phyloP scores from a whole-genome alignment of 2,888 invertebrate genomes.

The Drosophila pseudotalamancana region DNA sequence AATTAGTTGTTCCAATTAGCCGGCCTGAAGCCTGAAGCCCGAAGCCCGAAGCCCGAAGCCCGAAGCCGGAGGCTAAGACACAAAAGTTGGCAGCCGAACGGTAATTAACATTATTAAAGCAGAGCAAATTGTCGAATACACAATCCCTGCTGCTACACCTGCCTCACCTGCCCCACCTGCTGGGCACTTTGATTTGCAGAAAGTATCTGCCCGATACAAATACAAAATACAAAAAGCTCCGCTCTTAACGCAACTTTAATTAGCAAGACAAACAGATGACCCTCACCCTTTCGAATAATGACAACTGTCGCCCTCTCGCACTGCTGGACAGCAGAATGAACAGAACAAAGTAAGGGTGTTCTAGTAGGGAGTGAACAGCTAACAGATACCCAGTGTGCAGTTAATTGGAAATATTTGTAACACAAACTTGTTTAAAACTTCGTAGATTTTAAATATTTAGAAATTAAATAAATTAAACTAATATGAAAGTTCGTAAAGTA shows the following conservation, averaged over 20 bases:
- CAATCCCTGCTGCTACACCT: slow-evolving; percentile 5
- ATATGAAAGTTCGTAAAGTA: no score
- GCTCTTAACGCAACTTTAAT: slow-evolving; percentile 63
- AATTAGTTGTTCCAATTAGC: slow-evolving; percentile 46
- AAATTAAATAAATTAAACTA: no score
- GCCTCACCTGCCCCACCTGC: slow-evolving; percentile 21
- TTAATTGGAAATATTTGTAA: not conserved
- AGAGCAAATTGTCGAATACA: slow-evolving; percentile 25
- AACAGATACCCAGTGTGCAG: not conserved
- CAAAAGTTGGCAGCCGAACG: slow-evolving; percentile 17
- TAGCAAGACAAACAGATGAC: slow-evolving; percentile 65
- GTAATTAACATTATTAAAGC: slow-evolving; percentile 68
- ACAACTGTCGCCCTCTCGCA: slow-evolving; percentile 3
- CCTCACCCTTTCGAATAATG: not conserved
- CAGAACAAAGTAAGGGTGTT: not conserved
- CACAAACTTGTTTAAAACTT: no score
- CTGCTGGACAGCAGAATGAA: slow-evolving; percentile 20
- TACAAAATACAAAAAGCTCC: slow-evolving; percentile 49
- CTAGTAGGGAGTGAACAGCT: not conserved
- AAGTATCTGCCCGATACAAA: slow-evolving; percentile 61
- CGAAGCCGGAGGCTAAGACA: slow-evolving; percentile 7
- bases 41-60: slow-evolving; percentile 14
- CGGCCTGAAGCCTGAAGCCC: slow-evolving; percentile 2
- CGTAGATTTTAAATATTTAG: no score
- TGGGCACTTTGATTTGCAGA: slow-evolving; percentile 62